These are phyloP conservation scores for Microtus ochrogaster DNA, from an alignment of 2,113 vertebrate species.

Conservation along the genomic window DNA sequence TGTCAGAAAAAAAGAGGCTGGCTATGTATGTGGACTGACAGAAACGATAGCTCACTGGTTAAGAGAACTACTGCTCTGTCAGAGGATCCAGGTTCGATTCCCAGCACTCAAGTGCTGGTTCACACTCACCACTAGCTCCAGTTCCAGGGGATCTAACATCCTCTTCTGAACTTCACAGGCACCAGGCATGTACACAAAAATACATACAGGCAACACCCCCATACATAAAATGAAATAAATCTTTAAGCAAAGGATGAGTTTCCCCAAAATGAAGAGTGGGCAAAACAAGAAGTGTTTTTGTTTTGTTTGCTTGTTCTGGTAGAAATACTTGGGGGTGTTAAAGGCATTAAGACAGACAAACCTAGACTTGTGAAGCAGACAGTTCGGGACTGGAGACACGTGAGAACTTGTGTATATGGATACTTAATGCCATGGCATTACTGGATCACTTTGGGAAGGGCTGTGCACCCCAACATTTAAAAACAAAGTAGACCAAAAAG, in stretches of 20 bases:
- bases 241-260: constrained; percentile 15
- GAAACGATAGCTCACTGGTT: not conserved
- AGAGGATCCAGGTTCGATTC: not conserved
- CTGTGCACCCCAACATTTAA: not conserved
- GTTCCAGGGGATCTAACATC: not conserved
- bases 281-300: not conserved
- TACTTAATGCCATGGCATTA: not conserved
- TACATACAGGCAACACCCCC: not conserved
- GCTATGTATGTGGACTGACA: not conserved
- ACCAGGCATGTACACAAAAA: not conserved
- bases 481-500: not conserved
- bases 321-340: not conserved
- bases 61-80: not conserved
- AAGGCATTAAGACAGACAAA: not conserved
- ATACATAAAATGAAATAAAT: not conserved
- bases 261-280: not conserved
- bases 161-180: not conserved
- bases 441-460: not conserved
- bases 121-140: not conserved
- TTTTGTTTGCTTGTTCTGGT: not conserved
- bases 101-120: not conserved
- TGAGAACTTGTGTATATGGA: not conserved
- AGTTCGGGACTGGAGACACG: not conserved
- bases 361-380: not conserved
- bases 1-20: not conserved